These are phyloP conservation scores for Xerus rutilus DNA, from an alignment of 2,797 vertebrate genomes.

Conservation along the genomic window DNA sequence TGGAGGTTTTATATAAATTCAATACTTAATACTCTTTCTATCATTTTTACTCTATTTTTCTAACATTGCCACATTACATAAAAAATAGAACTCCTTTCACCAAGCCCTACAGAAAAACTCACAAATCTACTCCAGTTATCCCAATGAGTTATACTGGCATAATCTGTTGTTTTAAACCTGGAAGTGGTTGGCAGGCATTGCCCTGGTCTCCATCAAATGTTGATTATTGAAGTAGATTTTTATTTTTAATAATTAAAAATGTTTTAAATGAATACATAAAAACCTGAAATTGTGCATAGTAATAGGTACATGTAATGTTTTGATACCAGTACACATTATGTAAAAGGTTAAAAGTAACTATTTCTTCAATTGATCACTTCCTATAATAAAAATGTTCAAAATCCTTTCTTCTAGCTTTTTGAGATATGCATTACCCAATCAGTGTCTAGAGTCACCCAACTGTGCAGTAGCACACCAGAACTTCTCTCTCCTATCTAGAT, in stretches of 20 bases:
- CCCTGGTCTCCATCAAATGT: not conserved
- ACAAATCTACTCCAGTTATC: not conserved
- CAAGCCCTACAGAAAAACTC: not conserved
- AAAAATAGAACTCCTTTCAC: not conserved
- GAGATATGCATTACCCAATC: not conserved
- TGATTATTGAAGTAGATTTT: not conserved
- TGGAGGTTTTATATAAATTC: slow-evolving; percentile 57
- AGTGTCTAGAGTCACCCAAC: not conserved
- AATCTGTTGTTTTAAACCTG: not conserved
- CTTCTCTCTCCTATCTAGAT: not conserved
- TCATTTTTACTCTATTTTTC: slow-evolving; percentile 63
- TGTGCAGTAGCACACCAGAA: not conserved
- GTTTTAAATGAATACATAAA: not conserved
- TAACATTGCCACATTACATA: slow-evolving; percentile 10
- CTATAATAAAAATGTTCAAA: not conserved
- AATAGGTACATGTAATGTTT: not conserved
- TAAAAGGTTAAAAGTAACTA: not conserved
- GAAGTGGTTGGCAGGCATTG: not conserved
- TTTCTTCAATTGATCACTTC: not conserved
- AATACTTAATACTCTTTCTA: slow-evolving; percentile 44
- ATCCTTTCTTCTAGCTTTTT: not conserved
- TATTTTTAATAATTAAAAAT: not conserved
- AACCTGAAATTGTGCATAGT: not conserved
- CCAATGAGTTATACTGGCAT: not conserved
- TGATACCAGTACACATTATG: not conserved